Base-by-base conservation (phyloP, 2,113 vertebrate species). In the Carassius carassius region DNA sequence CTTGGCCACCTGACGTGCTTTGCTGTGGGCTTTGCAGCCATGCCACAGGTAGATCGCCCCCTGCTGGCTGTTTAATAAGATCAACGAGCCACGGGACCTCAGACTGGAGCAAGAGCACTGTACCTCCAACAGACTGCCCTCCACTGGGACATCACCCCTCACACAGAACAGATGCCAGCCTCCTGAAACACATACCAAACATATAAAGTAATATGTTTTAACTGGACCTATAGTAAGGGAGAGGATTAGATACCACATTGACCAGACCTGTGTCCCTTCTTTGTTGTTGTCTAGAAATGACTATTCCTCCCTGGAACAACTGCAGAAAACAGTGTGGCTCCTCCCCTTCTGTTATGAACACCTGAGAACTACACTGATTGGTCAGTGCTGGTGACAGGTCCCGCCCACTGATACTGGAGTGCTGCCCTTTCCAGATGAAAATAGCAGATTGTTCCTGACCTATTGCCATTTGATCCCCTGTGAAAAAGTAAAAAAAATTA, bases 241-340 rank as follows among this genome's bases (percentile, higher is more conserved):
- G 19, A 70, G 47, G 32, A 10, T 6, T n/a, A 9, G 3, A 70
- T 14, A 77, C 1, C 7, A 0, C 37, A 41, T 8, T 73, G 17
- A 23, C 17, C 62, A 82, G 47, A 94, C 94, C 94, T 92, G 92
- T 62, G 17, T 63, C 76, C 47, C 81, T 47, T 12, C 86, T 67
- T 1, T 63, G 37, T 32, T 88, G 86, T 44, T 92, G 92, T 84
- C 63, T 91, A 87, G 95, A 92, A 82, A 94, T 84, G 51, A 94
- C 89, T 90, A 95, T 88, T 13, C 92, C 92, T 82, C 95, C 95
- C 78, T 92, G 91, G 90, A 95, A 96, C 23, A 96, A 93, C 90
- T 94, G 95, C 84, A 95, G 92, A 89, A 96, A 95, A 83, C 93
- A 94, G 1, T 94, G 90, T 0, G 94, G 93, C 37, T 96, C 95